phyloP scores from a whole-genome alignment of 2,113 vertebrate species.

The Bos indicus region DNA sequence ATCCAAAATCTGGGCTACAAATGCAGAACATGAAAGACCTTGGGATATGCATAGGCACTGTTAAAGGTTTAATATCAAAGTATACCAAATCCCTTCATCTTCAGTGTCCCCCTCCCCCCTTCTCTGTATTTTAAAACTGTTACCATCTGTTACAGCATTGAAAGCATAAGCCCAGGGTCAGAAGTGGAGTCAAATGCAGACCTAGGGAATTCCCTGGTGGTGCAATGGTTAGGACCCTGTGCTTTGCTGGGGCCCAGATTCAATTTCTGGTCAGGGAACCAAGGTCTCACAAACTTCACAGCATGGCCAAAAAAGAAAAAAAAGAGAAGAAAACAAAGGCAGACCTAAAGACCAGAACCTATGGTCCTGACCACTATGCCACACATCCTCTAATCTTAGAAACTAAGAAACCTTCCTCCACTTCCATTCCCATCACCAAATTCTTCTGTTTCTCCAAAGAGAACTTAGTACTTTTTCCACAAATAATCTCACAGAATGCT shows the following conservation, averaged over 20 bases:
- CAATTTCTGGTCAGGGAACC: background rate
- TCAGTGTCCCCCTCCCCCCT: background rate
- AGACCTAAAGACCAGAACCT: background rate
- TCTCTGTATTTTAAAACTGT: background rate
- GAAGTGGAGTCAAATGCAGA: background rate
- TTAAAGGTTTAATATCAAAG: background rate
- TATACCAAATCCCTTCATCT: background rate
- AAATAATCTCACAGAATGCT: background rate
- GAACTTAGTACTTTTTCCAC: background rate
- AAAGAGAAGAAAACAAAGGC: background rate
- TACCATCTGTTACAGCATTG: background rate
- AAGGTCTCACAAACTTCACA: background rate
- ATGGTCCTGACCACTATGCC: background rate
- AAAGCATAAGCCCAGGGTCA: background rate
- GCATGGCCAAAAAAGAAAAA: background rate
- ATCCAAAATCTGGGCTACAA: constrained; percentile 25
- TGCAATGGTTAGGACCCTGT: background rate
- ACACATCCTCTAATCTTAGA: background rate
- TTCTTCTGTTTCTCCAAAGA: background rate
- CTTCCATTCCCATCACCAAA: background rate
- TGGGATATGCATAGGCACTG: background rate
- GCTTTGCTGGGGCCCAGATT: background rate
- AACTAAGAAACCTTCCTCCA: background rate
- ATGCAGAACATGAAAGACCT: background rate
- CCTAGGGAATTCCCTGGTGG: background rate